These are phyloP conservation scores for Psilopsiagon aurifrons DNA, from an alignment of 2,113 vertebrate species.

Conservation along the genomic window DNA sequence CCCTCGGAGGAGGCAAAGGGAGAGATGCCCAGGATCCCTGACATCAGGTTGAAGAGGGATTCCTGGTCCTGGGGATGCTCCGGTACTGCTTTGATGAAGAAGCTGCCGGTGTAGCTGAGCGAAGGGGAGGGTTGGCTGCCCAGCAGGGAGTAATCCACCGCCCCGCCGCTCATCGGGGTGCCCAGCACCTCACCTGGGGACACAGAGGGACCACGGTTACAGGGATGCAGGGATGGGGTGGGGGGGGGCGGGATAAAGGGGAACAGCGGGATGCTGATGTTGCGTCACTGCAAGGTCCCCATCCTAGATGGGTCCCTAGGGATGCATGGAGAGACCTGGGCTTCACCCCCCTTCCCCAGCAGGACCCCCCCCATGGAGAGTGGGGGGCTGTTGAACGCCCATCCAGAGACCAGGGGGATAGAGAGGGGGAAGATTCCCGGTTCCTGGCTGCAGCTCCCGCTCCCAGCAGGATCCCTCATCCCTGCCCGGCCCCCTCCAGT, in stretches of 20 bases:
- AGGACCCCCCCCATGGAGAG: not conserved
- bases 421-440: too few relatives aligned
- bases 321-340: not conserved
- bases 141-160: conserved; percentile 83
- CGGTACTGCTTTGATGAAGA: conserved; percentile 93
- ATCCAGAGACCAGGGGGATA: not conserved
- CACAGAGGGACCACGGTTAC: not conserved
- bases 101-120: conserved; percentile 95
- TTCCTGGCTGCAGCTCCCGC: too few relatives aligned
- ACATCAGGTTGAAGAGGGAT: conserved; percentile 96
- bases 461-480: too few relatives aligned
- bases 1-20: conserved; percentile 85
- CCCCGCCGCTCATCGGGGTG: conserved; percentile 81
- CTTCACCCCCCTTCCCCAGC: not conserved
- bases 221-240: not conserved
- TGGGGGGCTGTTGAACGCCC: accelerated
- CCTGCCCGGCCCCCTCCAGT: too few relatives aligned
- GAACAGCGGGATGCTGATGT: not conserved
- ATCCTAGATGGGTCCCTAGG: not conserved
- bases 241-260: not conserved
- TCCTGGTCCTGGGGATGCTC: conserved; percentile 93
- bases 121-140: conserved; percentile 85
- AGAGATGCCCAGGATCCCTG: conserved; percentile 93
- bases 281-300: not conserved
- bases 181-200: conserved; percentile 83